Evolutionary conservation across 2,888 invertebrate genomes (phyloP), one percentile per base, ranked within the genome.

Genomic region (Deilephila porcellus): DNA sequence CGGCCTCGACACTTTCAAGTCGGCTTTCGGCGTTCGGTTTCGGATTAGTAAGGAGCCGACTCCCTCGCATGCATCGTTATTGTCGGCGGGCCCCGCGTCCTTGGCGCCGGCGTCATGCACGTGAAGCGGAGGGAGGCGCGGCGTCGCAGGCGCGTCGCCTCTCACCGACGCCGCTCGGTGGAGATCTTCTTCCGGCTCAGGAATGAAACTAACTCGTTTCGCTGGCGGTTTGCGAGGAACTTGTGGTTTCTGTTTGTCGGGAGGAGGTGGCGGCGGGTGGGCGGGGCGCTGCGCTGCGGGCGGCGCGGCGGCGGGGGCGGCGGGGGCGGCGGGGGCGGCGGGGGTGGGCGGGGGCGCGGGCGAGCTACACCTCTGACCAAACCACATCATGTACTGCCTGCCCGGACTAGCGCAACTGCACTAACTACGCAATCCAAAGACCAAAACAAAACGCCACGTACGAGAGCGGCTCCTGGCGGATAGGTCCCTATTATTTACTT

Each of bases 191-290:
- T 84, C 82, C 75, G 88, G 82, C 76, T 92, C 91, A 84, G 88
- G 85, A 75, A 87, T 91, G 90, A 94, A 94, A 94, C 94, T 94
- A 93, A 94, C 94, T 93, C 94, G 93, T 84, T 94, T 94, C 83
- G 85, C 87, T 78, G 91, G 91, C 80, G 94, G 94, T 89, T 94
- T 94, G 80, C 92, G 92, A 73, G 94, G 93, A 85, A 94, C 93
- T 90, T 89, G 92, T 77, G 93, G 94, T 88, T 91, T 93, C 85
- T 86, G 91, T 90, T 89, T 90, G 86, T 75, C 79, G 52, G 90
- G 87, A 72, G 89, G 90, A 76, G 90, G 87, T 74, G 90, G 91
- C 77, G 91, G 91, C 74, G 89, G 87, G 53, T 82, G 82, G 70
- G 75, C 80, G 73, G 87, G 88, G 14, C 85, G 86, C 77, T 79